Conservation (phyloP, 2,113 vertebrate species). For the Macquaria ambigua region DNA sequence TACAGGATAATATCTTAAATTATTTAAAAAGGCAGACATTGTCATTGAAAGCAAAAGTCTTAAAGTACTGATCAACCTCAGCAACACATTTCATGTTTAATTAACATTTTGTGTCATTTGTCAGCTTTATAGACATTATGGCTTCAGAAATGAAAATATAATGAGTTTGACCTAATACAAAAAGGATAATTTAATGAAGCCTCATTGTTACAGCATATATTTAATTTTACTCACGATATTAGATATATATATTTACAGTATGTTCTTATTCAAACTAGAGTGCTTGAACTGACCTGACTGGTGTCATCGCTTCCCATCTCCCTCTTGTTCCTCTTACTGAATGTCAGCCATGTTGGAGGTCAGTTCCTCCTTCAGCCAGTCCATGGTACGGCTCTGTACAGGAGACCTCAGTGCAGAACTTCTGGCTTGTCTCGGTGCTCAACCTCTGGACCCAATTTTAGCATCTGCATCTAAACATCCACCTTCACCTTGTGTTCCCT, state of each 20-base stretch:
- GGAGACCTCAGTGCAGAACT: conserved; percentile 82
- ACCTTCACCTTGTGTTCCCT: conserved; percentile 65
- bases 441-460: conserved; percentile 87
- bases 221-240: neutral
- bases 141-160: neutral
- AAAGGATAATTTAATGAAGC: neutral
- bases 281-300: neutral
- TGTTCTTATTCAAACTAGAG: neutral
- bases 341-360: conserved; percentile 88
- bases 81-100: neutral
- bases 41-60: neutral
- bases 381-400: conserved; percentile 87
- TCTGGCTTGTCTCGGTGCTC: conserved; percentile 75
- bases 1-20: neutral
- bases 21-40: neutral
- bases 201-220: neutral
- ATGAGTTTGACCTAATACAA: neutral
- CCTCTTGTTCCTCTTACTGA: conserved; percentile 19
- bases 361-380: conserved; percentile 84
- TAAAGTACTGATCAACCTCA: neutral
- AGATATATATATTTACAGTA: neutral
- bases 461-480: conserved; percentile 69
- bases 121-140: neutral
- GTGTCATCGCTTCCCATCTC: conserved; percentile 7
- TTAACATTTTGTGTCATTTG: neutral